Conservation (phyloP, 2,797 vertebrate species). For the Furcifer pardalis region DNA sequence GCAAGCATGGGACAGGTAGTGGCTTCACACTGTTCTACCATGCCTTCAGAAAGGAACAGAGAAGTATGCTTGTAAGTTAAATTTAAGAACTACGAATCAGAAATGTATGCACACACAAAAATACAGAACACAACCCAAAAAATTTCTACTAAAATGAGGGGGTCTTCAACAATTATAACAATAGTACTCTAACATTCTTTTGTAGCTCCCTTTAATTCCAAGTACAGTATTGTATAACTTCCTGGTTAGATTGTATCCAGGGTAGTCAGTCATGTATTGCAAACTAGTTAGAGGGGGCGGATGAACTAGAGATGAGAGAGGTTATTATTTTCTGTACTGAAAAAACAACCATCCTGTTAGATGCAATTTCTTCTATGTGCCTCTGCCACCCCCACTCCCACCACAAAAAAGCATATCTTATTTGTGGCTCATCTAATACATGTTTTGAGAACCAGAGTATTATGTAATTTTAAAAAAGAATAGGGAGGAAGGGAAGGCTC, state of each 20-base stretch:
- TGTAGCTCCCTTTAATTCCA: neutral
- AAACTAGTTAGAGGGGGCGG: neutral
- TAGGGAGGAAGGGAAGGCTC: neutral
- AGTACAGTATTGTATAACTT: neutral
- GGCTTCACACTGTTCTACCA: neutral
- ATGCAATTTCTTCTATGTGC: slow-evolving; percentile 5
- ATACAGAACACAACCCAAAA: too few species aligned
- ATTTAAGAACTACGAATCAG: neutral
- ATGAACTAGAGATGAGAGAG: neutral
- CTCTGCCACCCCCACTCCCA: neutral
- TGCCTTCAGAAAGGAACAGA: neutral
- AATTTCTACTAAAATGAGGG: neutral
- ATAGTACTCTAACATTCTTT: too few species aligned
- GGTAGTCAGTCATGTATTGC: neutral
- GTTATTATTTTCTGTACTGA: neutral
- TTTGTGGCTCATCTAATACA: neutral
- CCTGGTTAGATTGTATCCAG: neutral
- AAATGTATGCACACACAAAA: neutral
- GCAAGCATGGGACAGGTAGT: neutral
- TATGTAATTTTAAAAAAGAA: neutral
- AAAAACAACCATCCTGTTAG: slow-evolving; percentile 41
- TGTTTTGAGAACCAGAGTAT: neutral
- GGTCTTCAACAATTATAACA: too few species aligned
- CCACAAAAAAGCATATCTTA: neutral
- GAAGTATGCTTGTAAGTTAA: neutral